A percentile compares a stretch with the other conserved stretches of the same genome.
Conservation (phyloP, 2,888 invertebrate genomes). For the Nemurella pictetii region DNA sequence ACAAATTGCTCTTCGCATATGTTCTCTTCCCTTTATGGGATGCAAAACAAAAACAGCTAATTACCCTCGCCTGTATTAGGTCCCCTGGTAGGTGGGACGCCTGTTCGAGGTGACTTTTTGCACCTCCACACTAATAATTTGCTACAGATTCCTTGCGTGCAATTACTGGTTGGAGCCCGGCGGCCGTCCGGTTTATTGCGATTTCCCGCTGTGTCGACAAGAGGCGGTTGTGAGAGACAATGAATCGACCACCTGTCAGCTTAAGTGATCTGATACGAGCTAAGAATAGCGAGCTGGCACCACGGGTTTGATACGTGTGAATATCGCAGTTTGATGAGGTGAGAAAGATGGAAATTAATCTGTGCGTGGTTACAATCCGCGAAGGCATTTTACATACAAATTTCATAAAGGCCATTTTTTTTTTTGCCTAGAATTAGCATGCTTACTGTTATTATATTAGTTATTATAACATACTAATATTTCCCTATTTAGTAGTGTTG, state of each 20-base stretch:
- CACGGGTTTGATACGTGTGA: background rate
- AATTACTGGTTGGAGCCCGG: no score
- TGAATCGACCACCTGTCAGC: background rate
- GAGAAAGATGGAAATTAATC: background rate
- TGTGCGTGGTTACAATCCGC: no score
- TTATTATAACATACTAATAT: no score
- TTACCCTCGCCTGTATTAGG: background rate
- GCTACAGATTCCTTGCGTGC: no score
- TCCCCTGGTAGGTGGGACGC: background rate
- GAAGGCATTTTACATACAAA: no score
- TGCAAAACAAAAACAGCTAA: background rate
- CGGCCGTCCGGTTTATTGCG: background rate
- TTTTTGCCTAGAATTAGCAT: no score
- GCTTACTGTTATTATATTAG: no score
- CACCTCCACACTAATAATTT: background rate
- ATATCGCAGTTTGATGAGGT: background rate
- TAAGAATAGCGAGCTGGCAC: background rate
- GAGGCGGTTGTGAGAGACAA: background rate
- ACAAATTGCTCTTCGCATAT: no score
- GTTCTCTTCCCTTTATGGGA: background rate
- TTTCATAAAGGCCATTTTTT: no score
- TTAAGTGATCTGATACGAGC: background rate
- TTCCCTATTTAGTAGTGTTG: no score
- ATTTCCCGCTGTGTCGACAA: background rate
- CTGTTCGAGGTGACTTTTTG: background rate